Conservation (phyloP, 2,797 vertebrate species). For the Sparus aurata region DNA sequence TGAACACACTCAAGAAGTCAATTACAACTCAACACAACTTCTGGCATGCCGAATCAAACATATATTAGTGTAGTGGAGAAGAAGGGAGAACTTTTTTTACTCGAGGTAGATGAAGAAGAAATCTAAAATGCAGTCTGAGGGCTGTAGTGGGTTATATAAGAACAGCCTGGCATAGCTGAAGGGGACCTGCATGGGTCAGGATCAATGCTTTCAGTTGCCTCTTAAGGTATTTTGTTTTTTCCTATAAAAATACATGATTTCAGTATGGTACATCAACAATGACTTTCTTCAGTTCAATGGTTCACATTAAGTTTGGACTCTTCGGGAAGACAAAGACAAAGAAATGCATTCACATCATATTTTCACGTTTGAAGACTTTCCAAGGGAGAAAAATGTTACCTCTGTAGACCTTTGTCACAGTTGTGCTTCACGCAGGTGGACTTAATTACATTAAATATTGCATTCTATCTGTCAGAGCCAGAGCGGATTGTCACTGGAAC, state of each 20-base stretch:
- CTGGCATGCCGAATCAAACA: background rate
- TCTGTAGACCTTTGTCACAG: background rate
- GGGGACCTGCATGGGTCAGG: background rate
- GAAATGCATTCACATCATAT: background rate
- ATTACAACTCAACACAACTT: constrained; percentile 1
- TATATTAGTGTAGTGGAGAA: background rate
- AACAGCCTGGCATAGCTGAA: background rate
- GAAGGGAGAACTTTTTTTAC: background rate
- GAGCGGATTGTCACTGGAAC: constrained; percentile 10
- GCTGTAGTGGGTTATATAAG: background rate
- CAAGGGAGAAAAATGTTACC: background rate
- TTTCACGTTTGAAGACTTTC: background rate
- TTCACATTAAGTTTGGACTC: background rate
- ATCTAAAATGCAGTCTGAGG: background rate
- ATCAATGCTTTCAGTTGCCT: background rate
- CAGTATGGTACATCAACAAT: background rate
- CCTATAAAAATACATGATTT: background rate
- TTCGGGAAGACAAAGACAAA: background rate
- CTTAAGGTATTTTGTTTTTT: background rate
- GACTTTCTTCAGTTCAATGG: background rate
- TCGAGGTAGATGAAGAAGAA: background rate
- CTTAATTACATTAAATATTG: background rate
- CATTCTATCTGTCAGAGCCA: background rate
- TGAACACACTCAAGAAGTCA: constrained; percentile 11
- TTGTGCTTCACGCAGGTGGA: background rate